Evolutionary conservation across 2,113 vertebrate genomes (phyloP).

Genomic region (Leucopsar rothschildi): DNA sequence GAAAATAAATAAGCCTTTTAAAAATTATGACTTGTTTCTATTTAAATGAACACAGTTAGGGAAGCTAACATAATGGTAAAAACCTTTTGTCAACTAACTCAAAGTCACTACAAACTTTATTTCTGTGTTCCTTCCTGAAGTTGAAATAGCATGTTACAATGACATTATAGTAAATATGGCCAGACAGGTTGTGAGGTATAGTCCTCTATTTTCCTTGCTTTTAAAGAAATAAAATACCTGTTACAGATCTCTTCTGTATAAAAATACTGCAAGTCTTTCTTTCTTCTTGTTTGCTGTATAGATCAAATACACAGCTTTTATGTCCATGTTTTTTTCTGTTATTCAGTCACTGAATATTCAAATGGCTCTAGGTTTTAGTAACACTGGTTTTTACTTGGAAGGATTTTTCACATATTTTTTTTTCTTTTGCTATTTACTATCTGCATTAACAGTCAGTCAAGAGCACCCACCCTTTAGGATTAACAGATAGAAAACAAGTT

Average conservation of each 20-base stretch:
- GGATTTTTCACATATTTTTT: slow-evolving; percentile 24
- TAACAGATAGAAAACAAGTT: slow-evolving; percentile 71
- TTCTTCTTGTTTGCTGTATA: slow-evolving; percentile 60
- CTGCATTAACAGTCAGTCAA: slow-evolving; percentile 66
- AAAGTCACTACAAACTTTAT: slow-evolving; percentile 63
- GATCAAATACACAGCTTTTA: slow-evolving; percentile 49
- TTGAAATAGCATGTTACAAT: slow-evolving; percentile 64
- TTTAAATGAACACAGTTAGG: slow-evolving; percentile 64
- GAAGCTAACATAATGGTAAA: slow-evolving; percentile 57
- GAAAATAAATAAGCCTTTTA: slow-evolving; percentile 76
- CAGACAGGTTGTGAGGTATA: slow-evolving; percentile 73
- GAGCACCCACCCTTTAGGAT: slow-evolving; percentile 58
- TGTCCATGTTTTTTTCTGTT: slow-evolving; percentile 5
- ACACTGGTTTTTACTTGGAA: slow-evolving; percentile 58
- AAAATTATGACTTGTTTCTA: slow-evolving; percentile 65
- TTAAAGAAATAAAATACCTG: slow-evolving; percentile 78
- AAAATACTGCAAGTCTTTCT: slow-evolving; percentile 76
- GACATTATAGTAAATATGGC: slow-evolving; percentile 74
- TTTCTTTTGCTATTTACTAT: slow-evolving; percentile 21
- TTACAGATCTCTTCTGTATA: slow-evolving; percentile 75
- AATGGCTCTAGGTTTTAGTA: slow-evolving; percentile 73
- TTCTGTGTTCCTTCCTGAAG: slow-evolving; percentile 59
- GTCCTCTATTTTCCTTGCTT: slow-evolving; percentile 69
- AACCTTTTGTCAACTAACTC: slow-evolving; percentile 60
- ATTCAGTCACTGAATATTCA: slow-evolving; percentile 60